A percentile compares a stretch with the other conserved stretches of the same genome.
Evolutionary conservation across 1,140 invertebrate genomes (phyloP).

Genomic region (Panagrolaimus sp.): DNA sequence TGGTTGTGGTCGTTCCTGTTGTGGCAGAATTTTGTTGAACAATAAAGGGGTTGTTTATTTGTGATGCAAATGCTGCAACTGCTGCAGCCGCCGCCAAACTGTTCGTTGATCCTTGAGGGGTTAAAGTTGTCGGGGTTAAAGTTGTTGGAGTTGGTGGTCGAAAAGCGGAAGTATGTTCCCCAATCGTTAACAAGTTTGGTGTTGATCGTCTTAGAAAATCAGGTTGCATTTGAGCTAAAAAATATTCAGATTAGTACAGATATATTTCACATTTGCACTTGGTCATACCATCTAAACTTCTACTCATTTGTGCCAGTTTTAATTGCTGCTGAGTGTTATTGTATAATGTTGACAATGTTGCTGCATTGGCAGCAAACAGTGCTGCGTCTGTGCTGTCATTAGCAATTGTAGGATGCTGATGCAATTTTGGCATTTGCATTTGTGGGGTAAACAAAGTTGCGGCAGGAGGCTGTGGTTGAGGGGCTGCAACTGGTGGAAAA

Average conservation of each 20-base stretch:
- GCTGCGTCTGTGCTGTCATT: not conserved
- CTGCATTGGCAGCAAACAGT: not conserved
- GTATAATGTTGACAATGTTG: slow-evolving; percentile 22
- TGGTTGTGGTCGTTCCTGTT: not conserved
- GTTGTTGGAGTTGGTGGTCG: slow-evolving; percentile 19
- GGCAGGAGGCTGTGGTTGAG: not conserved
- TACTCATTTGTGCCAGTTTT: slow-evolving; percentile 35
- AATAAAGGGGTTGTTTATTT: not conserved
- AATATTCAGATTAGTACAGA: not conserved
- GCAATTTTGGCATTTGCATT: slow-evolving; percentile 7
- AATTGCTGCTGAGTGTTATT: slow-evolving; percentile 30
- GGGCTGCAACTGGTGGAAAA: not conserved
- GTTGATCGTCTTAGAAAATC: slow-evolving; percentile 29
- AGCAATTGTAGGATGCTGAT: not conserved
- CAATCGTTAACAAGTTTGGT: slow-evolving; percentile 25
- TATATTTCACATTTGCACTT: not conserved
- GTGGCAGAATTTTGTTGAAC: slow-evolving; percentile 7
- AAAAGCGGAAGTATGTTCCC: slow-evolving; percentile 26
- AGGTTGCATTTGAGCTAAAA: slow-evolving; percentile 36
- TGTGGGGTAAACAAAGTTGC: not conserved
- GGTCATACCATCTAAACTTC: slow-evolving; percentile 30
- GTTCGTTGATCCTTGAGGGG: not conserved
- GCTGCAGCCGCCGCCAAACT: too few relatives aligned
- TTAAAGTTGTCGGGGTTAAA: slow-evolving; percentile 14
- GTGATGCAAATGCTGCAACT: not conserved